phyloP scores from a whole-genome alignment of 2,797 vertebrate species.

The Gadopsis bispinosus region DNA sequence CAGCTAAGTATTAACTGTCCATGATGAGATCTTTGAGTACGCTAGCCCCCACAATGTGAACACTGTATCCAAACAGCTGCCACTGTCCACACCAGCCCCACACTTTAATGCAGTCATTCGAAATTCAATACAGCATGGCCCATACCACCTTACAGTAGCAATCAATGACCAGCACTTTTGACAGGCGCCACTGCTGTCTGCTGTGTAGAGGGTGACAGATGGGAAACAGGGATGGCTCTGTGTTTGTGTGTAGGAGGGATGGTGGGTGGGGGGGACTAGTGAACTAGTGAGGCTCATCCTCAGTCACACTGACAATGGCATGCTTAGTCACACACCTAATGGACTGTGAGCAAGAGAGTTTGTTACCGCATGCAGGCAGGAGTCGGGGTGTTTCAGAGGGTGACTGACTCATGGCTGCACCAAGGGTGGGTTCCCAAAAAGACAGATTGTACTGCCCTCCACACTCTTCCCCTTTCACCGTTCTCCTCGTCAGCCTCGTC shows the following conservation, averaged over 20 bases:
- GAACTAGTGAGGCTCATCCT: conserved; percentile 64
- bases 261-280: conserved; percentile 38
- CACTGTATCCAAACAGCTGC: conserved; percentile 76
- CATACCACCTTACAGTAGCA: conserved; percentile 74
- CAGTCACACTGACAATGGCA: conserved; percentile 69
- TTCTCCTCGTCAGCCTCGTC: conserved; percentile 6
- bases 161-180: conserved; percentile 80
- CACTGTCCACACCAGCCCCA: conserved; percentile 49
- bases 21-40: conserved; percentile 68
- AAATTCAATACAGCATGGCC: conserved; percentile 68
- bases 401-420: conserved; percentile 61
- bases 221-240: conserved; percentile 69
- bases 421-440: conserved; percentile 50
- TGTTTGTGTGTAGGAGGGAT: conserved; percentile 46
- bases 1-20: conserved; percentile 56
- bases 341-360: conserved; percentile 65
- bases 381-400: conserved; percentile 46
- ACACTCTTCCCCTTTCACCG: neutral
- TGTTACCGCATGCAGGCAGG: conserved; percentile 19
- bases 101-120: conserved; percentile 58
- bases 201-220: conserved; percentile 78
- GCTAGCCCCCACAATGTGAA: conserved; percentile 62
- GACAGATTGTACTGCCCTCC: conserved; percentile 45
- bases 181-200: conserved; percentile 76
- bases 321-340: conserved; percentile 80